These are phyloP conservation scores for Synanthedon vespiformis DNA, from an alignment of 2,888 invertebrate genomes.

Conservation along the genomic window DNA sequence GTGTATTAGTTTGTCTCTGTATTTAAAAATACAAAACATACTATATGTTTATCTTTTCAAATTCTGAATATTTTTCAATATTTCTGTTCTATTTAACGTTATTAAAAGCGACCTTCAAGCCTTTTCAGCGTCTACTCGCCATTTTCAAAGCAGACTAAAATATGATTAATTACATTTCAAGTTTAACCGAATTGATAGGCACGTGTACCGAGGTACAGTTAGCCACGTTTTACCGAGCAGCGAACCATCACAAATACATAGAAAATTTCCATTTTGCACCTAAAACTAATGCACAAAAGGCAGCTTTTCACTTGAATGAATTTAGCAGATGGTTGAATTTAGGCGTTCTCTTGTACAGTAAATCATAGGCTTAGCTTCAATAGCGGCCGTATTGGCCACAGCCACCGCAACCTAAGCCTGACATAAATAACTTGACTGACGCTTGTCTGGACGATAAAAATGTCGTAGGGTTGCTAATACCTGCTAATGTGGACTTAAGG, in stretches of 20 bases:
- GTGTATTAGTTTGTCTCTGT: too few relatives aligned
- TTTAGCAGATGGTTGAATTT: neutral
- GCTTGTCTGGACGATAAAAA: conserved; percentile 36
- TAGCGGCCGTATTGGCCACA: conserved; percentile 41
- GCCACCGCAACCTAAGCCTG: conserved; percentile 40
- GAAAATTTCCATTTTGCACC: too few relatives aligned
- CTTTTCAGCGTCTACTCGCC: conserved; percentile 17
- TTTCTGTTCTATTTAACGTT: neutral
- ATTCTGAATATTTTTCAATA: too few relatives aligned
- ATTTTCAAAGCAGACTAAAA: conserved; percentile 34
- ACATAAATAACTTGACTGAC: conserved; percentile 50
- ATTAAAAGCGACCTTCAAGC: conserved; percentile 1
- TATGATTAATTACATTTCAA: conserved; percentile 46
- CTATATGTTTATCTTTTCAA: too few relatives aligned
- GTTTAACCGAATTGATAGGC: conserved; percentile 44
- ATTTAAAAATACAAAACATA: too few relatives aligned
- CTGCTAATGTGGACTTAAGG: too few relatives aligned
- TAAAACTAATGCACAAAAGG: too few relatives aligned
- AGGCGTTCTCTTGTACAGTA: conserved; percentile 12
- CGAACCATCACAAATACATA: too few relatives aligned
- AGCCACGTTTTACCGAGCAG: neutral
- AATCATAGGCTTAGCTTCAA: conserved; percentile 51
- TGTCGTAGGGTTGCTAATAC: conserved; percentile 3
- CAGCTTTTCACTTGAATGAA: neutral
- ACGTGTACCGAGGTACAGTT: conserved; percentile 13